These are phyloP conservation scores for Spatula versicolor DNA, from an alignment of 2,797 vertebrate genomes.

Conservation along the genomic window DNA sequence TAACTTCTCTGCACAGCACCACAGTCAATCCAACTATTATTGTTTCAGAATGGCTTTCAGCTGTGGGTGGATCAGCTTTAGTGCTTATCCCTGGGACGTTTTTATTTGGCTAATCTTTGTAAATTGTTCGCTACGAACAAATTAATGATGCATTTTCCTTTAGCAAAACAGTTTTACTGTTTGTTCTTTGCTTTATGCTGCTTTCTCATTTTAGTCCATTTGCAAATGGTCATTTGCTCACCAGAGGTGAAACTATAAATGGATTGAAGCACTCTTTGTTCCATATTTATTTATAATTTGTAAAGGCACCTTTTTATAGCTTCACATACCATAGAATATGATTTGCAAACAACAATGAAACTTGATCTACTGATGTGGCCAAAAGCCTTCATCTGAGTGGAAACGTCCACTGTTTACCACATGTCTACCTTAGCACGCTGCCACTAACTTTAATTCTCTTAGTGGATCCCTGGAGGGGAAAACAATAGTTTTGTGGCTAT, in stretches of 20 bases:
- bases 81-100: conserved; percentile 2
- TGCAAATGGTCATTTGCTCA: conserved; percentile 39
- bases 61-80: background rate
- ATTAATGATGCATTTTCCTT: conserved; percentile 33
- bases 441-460: background rate
- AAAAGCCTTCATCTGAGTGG: background rate
- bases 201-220: conserved; percentile 25
- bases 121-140: conserved; percentile 41
- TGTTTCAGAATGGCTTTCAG: background rate
- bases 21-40: background rate
- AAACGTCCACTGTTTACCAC: background rate
- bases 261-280: background rate
- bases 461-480: background rate
- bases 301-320: background rate
- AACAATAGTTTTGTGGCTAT: background rate
- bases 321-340: background rate
- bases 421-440: background rate
- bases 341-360: background rate
- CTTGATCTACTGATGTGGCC: background rate
- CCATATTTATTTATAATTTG: conserved; percentile 1
- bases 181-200: background rate
- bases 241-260: background rate
- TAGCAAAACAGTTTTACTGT: background rate
- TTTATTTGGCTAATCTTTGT: conserved; percentile 35
- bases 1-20: background rate